phyloP scores from a whole-genome alignment of 2,113 vertebrate species.

The Tetrax tetrax region DNA sequence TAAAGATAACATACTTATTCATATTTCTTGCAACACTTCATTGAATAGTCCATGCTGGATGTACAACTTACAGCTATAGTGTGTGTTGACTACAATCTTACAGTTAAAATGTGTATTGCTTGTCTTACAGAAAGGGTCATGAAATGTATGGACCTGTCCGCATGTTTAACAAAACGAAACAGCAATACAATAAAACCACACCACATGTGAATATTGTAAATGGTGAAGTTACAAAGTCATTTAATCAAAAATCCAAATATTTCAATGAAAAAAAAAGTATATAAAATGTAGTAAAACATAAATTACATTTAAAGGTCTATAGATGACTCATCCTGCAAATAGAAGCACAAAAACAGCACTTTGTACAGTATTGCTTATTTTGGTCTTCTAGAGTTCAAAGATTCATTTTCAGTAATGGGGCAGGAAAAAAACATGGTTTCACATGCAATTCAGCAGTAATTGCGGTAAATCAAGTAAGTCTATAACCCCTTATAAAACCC shows the following conservation, averaged over 20 bases:
- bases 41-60: slow-evolving; percentile 69
- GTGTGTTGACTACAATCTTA: slow-evolving; percentile 50
- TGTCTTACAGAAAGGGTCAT: slow-evolving; percentile 31
- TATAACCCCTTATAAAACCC: neutral
- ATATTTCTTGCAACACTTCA: slow-evolving; percentile 74
- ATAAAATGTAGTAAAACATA: slow-evolving; percentile 82
- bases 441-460: slow-evolving; percentile 58
- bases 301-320: slow-evolving; percentile 87
- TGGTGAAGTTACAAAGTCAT: slow-evolving; percentile 76
- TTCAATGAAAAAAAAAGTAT: slow-evolving; percentile 66
- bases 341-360: slow-evolving; percentile 66
- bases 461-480: slow-evolving; percentile 42
- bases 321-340: slow-evolving; percentile 74
- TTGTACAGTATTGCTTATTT: slow-evolving; percentile 67
- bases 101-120: neutral
- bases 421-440: slow-evolving; percentile 34
- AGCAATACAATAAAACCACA: slow-evolving; percentile 56
- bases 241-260: slow-evolving; percentile 66
- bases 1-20: slow-evolving; percentile 16
- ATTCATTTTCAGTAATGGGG: slow-evolving; percentile 33
- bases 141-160: slow-evolving; percentile 77
- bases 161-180: slow-evolving; percentile 37
- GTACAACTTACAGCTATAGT: slow-evolving; percentile 63
- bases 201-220: slow-evolving; percentile 62
- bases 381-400: slow-evolving; percentile 49